A percentile compares a stretch with the other conserved stretches of the same genome.
Conservation (phyloP, 2,113 vertebrate genomes). For the Cochlearius cochlearius region DNA sequence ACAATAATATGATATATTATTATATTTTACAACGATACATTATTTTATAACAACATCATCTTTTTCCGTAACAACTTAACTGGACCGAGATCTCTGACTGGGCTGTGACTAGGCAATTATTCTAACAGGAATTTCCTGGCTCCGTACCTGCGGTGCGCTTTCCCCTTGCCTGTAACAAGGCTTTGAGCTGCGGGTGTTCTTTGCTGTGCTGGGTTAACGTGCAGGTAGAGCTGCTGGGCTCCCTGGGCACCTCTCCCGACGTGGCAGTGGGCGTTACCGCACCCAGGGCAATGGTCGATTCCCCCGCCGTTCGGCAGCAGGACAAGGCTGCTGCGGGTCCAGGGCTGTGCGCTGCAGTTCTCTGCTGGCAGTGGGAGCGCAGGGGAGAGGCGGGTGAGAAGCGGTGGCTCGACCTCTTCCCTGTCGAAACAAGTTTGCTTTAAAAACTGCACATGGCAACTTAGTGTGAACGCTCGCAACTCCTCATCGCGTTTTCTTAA, state of each 20-base stretch:
- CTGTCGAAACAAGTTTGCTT: neutral
- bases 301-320: neutral
- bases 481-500: accelerated
- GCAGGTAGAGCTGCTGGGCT: neutral
- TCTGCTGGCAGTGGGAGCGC: neutral
- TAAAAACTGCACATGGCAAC: neutral
- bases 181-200: neutral
- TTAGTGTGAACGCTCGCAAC: neutral
- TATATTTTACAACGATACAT: neutral
- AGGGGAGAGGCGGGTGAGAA: neutral
- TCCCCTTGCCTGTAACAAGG: accelerated
- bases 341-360: neutral
- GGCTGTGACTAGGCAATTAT: neutral
- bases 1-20: neutral
- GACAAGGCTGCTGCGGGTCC: neutral
- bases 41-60: neutral
- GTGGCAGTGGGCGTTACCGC: neutral
- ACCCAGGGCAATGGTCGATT: neutral
- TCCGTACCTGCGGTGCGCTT: neutral
- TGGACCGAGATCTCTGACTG: neutral
- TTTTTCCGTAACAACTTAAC: neutral
- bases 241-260: neutral
- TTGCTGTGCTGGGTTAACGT: neutral
- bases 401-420: neutral
- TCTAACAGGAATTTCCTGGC: neutral